Evolutionary conservation across 2,797 vertebrate species (phyloP).

Genomic region (Lithobates sylvaticus): DNA sequence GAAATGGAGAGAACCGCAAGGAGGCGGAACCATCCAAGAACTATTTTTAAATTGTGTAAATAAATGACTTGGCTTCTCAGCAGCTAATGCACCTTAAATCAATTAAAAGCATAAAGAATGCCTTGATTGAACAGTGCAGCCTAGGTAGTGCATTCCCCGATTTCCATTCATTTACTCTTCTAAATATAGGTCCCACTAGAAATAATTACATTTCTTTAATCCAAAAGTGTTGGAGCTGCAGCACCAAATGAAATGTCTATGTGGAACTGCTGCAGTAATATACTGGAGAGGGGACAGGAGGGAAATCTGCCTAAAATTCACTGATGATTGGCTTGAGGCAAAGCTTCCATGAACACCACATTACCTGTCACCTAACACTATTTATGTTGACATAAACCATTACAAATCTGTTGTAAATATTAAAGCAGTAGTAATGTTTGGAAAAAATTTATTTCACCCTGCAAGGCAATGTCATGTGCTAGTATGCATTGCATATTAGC

Average conservation of each 20-base stretch:
- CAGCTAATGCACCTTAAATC: constrained; percentile 55
- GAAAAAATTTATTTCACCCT: no score
- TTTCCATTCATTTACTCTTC: constrained; percentile 14
- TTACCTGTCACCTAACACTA: no score
- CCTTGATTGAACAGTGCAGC: not conserved
- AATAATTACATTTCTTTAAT: constrained; percentile 9
- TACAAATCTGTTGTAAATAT: no score
- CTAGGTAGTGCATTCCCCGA: not conserved
- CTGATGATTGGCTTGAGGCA: no score
- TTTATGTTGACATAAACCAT: no score
- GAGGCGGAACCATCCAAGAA: constrained; percentile 16
- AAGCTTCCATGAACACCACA: no score
- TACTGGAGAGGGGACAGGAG: no score
- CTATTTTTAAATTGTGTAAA: constrained; percentile 47
- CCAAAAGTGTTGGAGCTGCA: not conserved
- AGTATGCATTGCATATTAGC: no score
- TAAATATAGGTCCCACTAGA: constrained; percentile 5
- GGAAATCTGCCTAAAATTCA: no score
- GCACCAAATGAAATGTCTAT: not conserved
- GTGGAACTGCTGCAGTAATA: not conserved
- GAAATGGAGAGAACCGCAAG: constrained; percentile 41
- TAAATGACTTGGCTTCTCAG: constrained; percentile 36
- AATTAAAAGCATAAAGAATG: constrained; percentile 40
- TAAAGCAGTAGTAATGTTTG: no score
- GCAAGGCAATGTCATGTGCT: no score